These are phyloP conservation scores for Lophius americanus DNA, from an alignment of 2,797 vertebrate genomes.

Conservation along the genomic window DNA sequence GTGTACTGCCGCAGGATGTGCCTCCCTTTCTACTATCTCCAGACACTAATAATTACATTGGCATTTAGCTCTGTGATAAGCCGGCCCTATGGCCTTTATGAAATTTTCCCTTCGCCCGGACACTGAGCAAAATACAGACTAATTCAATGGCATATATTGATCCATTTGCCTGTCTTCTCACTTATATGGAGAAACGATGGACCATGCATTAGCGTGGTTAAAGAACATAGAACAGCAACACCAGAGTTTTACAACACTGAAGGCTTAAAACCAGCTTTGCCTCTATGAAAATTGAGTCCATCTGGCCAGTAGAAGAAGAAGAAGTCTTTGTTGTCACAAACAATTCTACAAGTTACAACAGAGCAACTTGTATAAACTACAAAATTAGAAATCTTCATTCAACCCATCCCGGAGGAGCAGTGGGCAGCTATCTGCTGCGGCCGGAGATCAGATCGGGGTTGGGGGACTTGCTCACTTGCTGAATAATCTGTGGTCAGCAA, in stretches of 20 bases:
- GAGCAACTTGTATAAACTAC: no score
- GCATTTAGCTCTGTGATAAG: constrained; percentile 84
- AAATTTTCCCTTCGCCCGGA: constrained; percentile 75
- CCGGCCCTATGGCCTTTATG: constrained; percentile 80
- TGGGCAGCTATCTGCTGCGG: no score
- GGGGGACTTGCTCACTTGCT: background rate
- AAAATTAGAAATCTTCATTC: no score
- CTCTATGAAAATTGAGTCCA: constrained; percentile 1
- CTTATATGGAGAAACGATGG: constrained; percentile 52
- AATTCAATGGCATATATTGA: constrained; percentile 63
- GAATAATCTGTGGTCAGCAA: constrained; percentile 55
- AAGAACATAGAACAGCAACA: constrained; percentile 38
- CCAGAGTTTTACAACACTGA: constrained; percentile 33
- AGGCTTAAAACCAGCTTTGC: constrained; percentile 31
- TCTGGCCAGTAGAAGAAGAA: no score
- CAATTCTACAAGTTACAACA: no score
- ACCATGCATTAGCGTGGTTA: constrained; percentile 59
- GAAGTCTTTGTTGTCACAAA: no score
- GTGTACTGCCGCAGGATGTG: constrained; percentile 75
- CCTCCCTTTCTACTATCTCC: constrained; percentile 76
- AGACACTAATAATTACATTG: constrained; percentile 87
- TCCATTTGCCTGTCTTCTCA: constrained; percentile 51
- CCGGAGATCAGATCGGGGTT: no score
- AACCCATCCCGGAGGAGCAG: no score
- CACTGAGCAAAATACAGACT: constrained; percentile 75